These are phyloP conservation scores for Macquaria ambigua DNA, from an alignment of 2,113 vertebrate genomes.

Conservation along the genomic window DNA sequence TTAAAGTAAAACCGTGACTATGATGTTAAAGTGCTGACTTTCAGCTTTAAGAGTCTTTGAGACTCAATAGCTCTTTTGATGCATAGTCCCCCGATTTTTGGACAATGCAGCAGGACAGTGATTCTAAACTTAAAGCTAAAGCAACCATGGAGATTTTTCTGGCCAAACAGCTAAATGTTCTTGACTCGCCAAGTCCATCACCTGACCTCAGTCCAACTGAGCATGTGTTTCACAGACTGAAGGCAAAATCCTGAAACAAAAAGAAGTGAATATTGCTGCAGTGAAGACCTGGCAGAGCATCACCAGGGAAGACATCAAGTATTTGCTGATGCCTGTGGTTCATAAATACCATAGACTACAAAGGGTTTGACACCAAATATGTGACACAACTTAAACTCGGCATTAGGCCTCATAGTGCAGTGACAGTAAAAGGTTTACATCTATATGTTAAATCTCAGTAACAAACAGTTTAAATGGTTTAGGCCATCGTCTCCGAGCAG, in stretches of 20 bases:
- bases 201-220: conserved; percentile 15
- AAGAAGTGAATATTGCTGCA: not conserved
- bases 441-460: not conserved
- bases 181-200: not conserved
- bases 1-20: not conserved
- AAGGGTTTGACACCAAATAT: not conserved
- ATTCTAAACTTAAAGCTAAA: not conserved
- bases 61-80: not conserved
- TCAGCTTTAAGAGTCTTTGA: not conserved
- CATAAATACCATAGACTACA: conserved; percentile 5
- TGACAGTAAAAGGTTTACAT: not conserved
- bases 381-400: not conserved
- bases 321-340: not conserved
- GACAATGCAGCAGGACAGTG: not conserved
- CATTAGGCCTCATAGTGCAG: not conserved
- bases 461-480: not conserved
- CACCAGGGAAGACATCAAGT: not conserved
- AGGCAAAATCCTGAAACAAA: not conserved
- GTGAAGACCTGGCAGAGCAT: not conserved
- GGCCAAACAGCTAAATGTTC: not conserved
- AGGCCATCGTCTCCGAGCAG: not conserved
- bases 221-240: conserved; percentile 22
- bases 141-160: not conserved
- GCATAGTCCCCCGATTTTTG: not conserved
- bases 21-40: not conserved